Evolutionary conservation across 53 echinoderm and acorn worm species (phyloP), one percentile per base, ranked within the genome.

Genomic region (Paelopatides confundens): DNA sequence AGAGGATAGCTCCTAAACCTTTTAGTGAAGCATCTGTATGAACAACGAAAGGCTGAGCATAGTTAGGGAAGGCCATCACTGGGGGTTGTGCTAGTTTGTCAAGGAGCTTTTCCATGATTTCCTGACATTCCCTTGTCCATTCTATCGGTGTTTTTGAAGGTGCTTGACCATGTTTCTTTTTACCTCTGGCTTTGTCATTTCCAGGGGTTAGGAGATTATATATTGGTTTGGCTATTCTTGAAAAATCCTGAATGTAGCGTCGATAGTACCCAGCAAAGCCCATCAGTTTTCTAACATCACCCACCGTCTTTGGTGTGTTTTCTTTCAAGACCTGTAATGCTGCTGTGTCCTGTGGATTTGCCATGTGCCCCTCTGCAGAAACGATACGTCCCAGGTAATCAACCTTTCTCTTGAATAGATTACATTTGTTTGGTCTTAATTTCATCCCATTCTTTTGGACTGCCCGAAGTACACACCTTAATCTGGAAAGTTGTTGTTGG

Each of bases 11-110:
- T 28, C 93, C 93, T 6, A 93, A 76, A 26, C 86, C 86, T 13
- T 86, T 86, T 40, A 90, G 82, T 0, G 93, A 93, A 1, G 93
- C 90, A 53, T 93, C 88, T 13, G 85, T 93, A 63, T 93, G 93
- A 0, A 93, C 65, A n/a, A 81, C 47, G 31, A 77, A 90, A 3
- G 88, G 84, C 54, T 83, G 30, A 2, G 36, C 50, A 67, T 62
- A 88, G 62, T 88, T 82, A 36, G 92, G 87, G 40, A 63, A 91
- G 1, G 88, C 92, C 92, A 91, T 87, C 21, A 91, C 43, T 27
- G 92, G 92, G 29, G 92, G 82, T 31, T 87, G 38, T 26, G 54
- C 63, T 52, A 91, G 83, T 65, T 40, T 31, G 8, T 65, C 62
- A 15, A 90, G 21, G 47, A 86, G 54, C 35, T 14, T 77, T 6